Evolutionary conservation across 2,888 invertebrate genomes (phyloP), one percentile per base, ranked within the genome.

Genomic region (Leptinotarsa juncta): DNA sequence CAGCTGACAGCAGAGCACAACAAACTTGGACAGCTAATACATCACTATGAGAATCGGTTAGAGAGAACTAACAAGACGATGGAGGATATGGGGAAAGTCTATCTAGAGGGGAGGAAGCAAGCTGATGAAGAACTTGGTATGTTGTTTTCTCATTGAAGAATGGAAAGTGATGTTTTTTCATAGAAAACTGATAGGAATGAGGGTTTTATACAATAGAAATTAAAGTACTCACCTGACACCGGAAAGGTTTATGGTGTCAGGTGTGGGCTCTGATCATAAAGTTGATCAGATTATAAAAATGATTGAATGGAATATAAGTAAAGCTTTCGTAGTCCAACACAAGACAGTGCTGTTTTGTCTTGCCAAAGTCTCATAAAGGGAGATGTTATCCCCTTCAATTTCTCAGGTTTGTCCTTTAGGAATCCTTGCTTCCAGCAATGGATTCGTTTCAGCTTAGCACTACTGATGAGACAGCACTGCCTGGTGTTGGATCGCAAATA

Each of bases 1-100:
- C 89, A 89, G 82, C 82, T 90, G 5, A 85, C 88, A 15, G 87
- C 89, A 0, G 90, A 90, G 79, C 86, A 89, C 12, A 88, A 87
- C 67, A 85, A 89, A 73, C 82, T 89, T 32, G 89, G 89, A 79
- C 89, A 90, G 81, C 80, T 90, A 76, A 82, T 90, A 12, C 89
- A 89, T 69, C 87, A 89, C 76, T 88, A 88, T 1, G 90, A 90
- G 78, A 90, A 90, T 76, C 88, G 87, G 73, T 84, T 89, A 16
- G 90, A 91, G 82, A 88, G 89, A 14, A 79, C 85, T 1, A 83
- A 85, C 50, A 85, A 84, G 85, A 86, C 83, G 70, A 82, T 78
- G 79, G 82, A 75, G 78, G 75, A 79, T 50, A 66, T 81, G 50
- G 55, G 75, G 20, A 67, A 72, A 50, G 67, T 73, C 51, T 71